Conservation (phyloP, 2,888 invertebrate species). For the Sipunculus nudus region DNA sequence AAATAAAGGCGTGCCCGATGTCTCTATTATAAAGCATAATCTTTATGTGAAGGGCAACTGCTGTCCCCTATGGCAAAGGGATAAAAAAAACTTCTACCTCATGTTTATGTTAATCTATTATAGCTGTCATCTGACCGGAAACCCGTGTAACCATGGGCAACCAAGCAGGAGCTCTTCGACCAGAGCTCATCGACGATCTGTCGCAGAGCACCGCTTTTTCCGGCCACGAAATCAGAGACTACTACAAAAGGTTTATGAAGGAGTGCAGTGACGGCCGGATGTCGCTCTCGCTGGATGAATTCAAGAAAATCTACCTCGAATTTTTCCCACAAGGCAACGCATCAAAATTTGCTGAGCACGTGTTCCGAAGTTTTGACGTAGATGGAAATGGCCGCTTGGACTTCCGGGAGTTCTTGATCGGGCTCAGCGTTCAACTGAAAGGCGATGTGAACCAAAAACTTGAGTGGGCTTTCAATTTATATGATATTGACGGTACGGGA, state of each 20-base stretch:
- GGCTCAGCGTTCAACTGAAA: slow-evolving; percentile 7
- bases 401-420: slow-evolving; percentile 17
- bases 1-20: too few relatives aligned
- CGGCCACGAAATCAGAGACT: slow-evolving; percentile 21
- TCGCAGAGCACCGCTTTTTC: slow-evolving; percentile 17
- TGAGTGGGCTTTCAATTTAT: slow-evolving; percentile 10
- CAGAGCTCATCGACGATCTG: slow-evolving; percentile 19
- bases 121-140: too few relatives aligned
- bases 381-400: slow-evolving; percentile 13
- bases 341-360: slow-evolving; percentile 23
- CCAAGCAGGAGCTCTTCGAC: slow-evolving; percentile 8
- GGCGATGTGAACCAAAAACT: slow-evolving; percentile 7
- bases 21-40: too few relatives aligned
- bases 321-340: slow-evolving; percentile 29
- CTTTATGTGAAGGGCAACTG: too few relatives aligned
- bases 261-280: slow-evolving; percentile 17
- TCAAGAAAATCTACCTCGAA: slow-evolving; percentile 18
- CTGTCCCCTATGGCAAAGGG: too few relatives aligned
- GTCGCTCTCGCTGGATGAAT: slow-evolving; percentile 22
- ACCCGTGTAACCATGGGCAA: slow-evolving; percentile 28
- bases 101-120: too few relatives aligned
- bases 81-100: too few relatives aligned
- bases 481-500: slow-evolving; percentile 11
- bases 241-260: slow-evolving; percentile 22
- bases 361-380: slow-evolving; percentile 22